Evolutionary conservation across 2,797 vertebrate genomes (phyloP).

Genomic region (Catharus ustulatus): DNA sequence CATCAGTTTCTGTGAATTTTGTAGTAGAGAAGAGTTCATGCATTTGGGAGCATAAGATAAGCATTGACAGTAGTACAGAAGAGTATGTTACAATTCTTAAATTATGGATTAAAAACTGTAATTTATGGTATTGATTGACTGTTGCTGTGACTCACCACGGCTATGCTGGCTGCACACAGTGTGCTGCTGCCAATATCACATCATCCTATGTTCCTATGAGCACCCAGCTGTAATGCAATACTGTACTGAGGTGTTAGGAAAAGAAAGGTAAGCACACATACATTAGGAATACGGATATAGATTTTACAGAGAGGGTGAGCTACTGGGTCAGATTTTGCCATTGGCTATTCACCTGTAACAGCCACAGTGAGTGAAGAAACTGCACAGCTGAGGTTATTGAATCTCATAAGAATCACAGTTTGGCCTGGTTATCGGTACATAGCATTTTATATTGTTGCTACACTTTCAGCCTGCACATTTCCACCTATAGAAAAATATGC

Average conservation of each 20-base stretch:
- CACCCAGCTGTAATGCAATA: not conserved
- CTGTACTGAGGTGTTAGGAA: not conserved
- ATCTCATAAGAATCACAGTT: not conserved
- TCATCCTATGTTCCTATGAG: not conserved
- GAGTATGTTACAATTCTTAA: not conserved
- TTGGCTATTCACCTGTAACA: not conserved
- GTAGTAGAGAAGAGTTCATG: not conserved
- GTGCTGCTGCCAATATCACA: not conserved
- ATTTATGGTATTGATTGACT: not conserved
- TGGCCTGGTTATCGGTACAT: not conserved
- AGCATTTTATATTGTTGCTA: not conserved
- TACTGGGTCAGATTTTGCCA: not conserved
- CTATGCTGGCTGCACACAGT: not conserved
- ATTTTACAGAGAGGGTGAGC: not conserved
- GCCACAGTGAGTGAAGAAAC: not conserved
- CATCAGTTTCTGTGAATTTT: not conserved
- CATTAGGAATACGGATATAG: not conserved
- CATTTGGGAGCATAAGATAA: not conserved
- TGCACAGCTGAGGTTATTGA: not conserved
- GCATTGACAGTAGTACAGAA: not conserved
- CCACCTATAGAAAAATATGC: not conserved
- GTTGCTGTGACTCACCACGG: not conserved
- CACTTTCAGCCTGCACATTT: not conserved
- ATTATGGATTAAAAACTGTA: not conserved
- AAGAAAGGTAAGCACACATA: not conserved